Evolutionary conservation across 2,113 vertebrate species (phyloP).

Genomic region (Boulengeromyrus knoepffleri): DNA sequence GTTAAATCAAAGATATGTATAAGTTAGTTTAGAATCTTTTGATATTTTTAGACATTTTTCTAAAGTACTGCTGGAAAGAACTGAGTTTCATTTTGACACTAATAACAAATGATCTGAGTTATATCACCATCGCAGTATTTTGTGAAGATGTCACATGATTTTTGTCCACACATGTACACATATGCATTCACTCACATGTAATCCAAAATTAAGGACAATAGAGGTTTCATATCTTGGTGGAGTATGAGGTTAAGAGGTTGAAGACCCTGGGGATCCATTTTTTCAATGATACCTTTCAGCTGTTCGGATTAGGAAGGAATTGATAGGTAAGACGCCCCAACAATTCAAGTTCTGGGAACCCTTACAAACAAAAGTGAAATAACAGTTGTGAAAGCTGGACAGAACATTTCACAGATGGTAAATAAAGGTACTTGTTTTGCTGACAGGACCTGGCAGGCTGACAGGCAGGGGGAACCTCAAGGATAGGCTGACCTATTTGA

Average conservation of each 20-base stretch:
- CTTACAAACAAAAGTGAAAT: neutral
- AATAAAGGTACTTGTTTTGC: neutral
- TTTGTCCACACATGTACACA: neutral
- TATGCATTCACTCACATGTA: neutral
- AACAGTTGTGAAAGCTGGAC: neutral
- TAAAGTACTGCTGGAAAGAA: neutral
- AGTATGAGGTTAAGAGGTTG: neutral
- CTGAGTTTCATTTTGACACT: neutral
- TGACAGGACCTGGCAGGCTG: neutral
- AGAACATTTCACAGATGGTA: neutral
- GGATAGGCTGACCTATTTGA: neutral
- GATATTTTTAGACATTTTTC: neutral
- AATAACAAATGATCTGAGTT: neutral
- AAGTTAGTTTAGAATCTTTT: neutral
- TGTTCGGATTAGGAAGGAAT: neutral
- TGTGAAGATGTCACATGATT: neutral
- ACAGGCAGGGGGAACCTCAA: neutral
- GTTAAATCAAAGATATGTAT: neutral
- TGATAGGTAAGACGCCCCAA: neutral
- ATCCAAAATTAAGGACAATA: neutral
- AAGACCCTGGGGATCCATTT: neutral
- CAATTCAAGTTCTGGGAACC: neutral
- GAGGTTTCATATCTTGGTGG: neutral
- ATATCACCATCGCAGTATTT: neutral
- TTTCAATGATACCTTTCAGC: neutral